Percentiles rank a stretch among this genome's conserved stretches.
Conservation (phyloP, 1,140 invertebrate genomes). For the Camponotus vicinus region DNA sequence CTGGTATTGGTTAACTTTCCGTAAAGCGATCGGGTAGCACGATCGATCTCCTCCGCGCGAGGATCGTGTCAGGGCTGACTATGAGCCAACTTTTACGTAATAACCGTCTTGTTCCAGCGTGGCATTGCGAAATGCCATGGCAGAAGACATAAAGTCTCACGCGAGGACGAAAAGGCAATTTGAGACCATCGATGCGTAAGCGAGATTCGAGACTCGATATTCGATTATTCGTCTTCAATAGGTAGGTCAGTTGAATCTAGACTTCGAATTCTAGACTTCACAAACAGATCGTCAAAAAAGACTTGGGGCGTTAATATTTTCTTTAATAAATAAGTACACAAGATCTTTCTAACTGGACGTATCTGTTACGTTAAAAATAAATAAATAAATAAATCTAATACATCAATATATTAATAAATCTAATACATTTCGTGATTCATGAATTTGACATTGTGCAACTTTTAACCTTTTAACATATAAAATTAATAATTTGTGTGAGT, state of each 20-base stretch:
- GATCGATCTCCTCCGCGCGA: conserved; percentile 62
- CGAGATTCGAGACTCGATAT: conserved; percentile 59
- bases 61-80: conserved; percentile 65
- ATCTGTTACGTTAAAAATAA: no score
- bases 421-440: no score
- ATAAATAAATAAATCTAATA: no score
- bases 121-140: conserved; percentile 64
- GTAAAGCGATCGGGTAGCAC: conserved; percentile 55
- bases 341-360: no score
- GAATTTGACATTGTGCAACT: no score
- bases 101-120: conserved; percentile 56
- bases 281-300: no score
- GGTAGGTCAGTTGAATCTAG: conserved; percentile 34
- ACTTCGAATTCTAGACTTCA: neutral
- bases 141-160: conserved; percentile 60
- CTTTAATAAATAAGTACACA: neutral
- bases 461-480: no score
- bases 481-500: no score
- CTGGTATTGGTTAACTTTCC: conserved; percentile 52
- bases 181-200: conserved; percentile 57
- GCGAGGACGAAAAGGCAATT: conserved; percentile 62
- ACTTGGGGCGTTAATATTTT: neutral
- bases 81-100: conserved; percentile 68
- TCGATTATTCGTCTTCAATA: conserved; percentile 52
- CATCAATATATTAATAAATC: no score